Evolutionary conservation across 2,797 vertebrate species (phyloP).

Genomic region (Eptatretus atami): DNA sequence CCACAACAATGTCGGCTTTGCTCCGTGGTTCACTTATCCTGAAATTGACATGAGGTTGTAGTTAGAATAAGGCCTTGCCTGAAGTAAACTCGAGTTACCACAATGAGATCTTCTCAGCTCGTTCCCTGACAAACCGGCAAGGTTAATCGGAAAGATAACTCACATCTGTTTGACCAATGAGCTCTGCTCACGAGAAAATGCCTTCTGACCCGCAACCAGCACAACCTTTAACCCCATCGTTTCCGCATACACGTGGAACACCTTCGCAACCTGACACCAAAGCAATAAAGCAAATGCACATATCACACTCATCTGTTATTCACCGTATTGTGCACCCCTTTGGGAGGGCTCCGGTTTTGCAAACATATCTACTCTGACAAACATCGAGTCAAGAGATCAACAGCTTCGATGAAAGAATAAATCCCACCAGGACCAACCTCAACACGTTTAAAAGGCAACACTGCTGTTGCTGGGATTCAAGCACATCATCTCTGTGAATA

Average conservation of each 20-base stretch:
- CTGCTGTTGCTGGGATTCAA: too few species aligned
- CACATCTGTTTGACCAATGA: conserved; percentile 36
- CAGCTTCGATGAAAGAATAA: too few species aligned
- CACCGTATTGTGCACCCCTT: too few species aligned
- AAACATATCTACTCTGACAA: too few species aligned
- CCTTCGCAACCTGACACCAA: conserved; percentile 34
- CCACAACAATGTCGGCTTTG: conserved; percentile 56
- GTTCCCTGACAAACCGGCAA: neutral
- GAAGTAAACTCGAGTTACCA: neutral
- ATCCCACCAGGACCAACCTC: too few species aligned
- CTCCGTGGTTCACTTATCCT: conserved; percentile 17
- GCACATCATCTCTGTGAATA: too few species aligned
- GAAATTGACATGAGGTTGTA: neutral
- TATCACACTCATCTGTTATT: too few species aligned
- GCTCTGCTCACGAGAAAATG: conserved; percentile 38
- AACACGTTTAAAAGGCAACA: too few species aligned
- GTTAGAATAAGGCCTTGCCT: conserved; percentile 11
- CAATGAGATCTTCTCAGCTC: conserved; percentile 6
- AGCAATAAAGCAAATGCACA: too few species aligned
- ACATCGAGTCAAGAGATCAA: too few species aligned
- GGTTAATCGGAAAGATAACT: conserved; percentile 8
- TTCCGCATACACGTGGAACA: conserved; percentile 40
- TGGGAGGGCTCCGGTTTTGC: too few species aligned
- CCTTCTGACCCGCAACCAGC: conserved; percentile 40
- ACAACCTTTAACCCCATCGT: conserved; percentile 34